These are phyloP conservation scores for Caenorhabditis becei DNA, from an alignment of 2,888 invertebrate species.

Conservation along the genomic window DNA sequence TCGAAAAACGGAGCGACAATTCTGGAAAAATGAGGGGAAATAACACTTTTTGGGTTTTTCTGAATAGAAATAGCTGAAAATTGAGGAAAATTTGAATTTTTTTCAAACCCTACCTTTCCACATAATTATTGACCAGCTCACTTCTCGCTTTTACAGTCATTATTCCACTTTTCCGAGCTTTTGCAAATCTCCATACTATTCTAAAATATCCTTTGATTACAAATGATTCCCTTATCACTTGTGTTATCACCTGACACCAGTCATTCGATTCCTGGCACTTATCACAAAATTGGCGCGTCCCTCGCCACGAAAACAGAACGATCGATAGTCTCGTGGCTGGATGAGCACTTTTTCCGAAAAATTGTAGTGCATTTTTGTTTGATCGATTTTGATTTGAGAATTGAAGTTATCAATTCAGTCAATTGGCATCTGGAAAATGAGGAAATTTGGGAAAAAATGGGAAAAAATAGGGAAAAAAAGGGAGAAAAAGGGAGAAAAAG, in stretches of 20 bases:
- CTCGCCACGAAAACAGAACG: slow-evolving; percentile 81
- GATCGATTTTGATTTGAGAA: too few relatives aligned
- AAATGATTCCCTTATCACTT: too few relatives aligned
- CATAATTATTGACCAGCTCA: slow-evolving; percentile 67
- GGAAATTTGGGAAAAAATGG: background rate
- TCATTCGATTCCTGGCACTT: slow-evolving; percentile 73
- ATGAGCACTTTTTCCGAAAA: slow-evolving; percentile 37
- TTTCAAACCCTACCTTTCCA: slow-evolving; percentile 43
- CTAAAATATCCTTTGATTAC: too few relatives aligned
- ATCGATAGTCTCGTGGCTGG: slow-evolving; percentile 71
- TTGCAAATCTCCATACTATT: slow-evolving; percentile 80
- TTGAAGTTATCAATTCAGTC: slow-evolving; percentile 2
- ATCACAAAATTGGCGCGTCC: slow-evolving; percentile 80
- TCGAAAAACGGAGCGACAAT: slow-evolving; percentile 74
- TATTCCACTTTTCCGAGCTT: slow-evolving; percentile 75
- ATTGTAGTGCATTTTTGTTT: slow-evolving; percentile 27
- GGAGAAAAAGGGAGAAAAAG: background rate
- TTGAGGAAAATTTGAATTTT: slow-evolving; percentile 1
- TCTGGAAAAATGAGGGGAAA: slow-evolving; percentile 15
- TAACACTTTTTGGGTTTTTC: background rate
- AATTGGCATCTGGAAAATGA: slow-evolving; percentile 23
- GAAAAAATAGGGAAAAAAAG: too few relatives aligned
- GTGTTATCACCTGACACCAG: slow-evolving; percentile 73
- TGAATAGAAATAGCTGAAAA: background rate
- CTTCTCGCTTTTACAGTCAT: slow-evolving; percentile 76